Base-by-base conservation (phyloP, 2,888 invertebrate species). In the Drosophila aldrichi region DNA sequence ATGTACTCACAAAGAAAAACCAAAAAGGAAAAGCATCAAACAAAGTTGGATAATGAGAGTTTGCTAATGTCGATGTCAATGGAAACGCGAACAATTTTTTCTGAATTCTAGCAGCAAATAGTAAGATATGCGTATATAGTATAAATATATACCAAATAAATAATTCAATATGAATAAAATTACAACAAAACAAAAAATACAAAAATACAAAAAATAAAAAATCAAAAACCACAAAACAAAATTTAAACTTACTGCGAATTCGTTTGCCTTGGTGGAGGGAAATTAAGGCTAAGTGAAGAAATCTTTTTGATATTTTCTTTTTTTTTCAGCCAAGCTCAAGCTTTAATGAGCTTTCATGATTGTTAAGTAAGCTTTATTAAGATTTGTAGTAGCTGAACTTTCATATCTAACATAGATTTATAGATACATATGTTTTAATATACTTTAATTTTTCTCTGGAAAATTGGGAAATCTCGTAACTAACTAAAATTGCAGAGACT, bases 121-220 rank as follows among this genome's bases (percentile, higher is more conserved):
- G 55, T 38, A 38, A 69, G 79, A 56, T 73, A 85, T 88, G 81
- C 83, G 83, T 70, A 71, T 73, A 85, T 88, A 88, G 82, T 76
- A 60, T 88, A 80, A 88, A 86, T 86, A 65, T 81, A 81, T 74
- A 88, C 67, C 69, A 54, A 70, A 74, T 65, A 78, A 86, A 83
- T 77, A 73, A 76, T 65, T 77, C 65, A 80, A 70, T 86, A 88
- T 84, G 59, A 78, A 86, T 83, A 81, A 81, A 88, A 51, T 73
- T 84, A 74, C 74, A 70, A 75, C 46, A 66, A 79, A 79, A 59
- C 10, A 32, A 32, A 2, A 32, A 32, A 32, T 10, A 29, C 14
- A 14, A 34, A 2, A 36, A 22, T 22, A 22, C n/a, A 22, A 22
- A 7, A 38, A 38, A 38, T 14, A 7, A 4, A 36, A 36, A 71